Conservation (phyloP, 2,888 invertebrate species). For the Loripinus fragilis region DNA sequence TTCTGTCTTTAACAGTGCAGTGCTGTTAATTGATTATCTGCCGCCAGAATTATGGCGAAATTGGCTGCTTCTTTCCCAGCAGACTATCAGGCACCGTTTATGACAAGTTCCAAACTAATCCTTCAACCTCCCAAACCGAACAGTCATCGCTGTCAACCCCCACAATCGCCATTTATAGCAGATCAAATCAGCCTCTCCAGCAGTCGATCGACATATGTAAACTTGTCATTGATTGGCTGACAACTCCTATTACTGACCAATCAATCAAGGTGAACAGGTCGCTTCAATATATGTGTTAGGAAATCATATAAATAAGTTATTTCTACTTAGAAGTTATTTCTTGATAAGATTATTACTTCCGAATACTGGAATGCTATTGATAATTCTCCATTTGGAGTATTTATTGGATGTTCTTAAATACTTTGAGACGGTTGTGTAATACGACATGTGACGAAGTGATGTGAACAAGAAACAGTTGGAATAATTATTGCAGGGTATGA, state of each 20-base stretch:
- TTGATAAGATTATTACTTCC: no score
- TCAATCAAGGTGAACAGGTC: conserved; percentile 20
- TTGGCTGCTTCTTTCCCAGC: background rate
- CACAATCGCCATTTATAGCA: background rate
- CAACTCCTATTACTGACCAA: conserved; percentile 11
- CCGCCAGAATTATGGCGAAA: background rate
- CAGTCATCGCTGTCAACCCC: background rate
- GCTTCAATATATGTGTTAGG: background rate
- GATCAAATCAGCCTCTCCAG: conserved; percentile 11
- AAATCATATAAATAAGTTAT: conserved; percentile 2
- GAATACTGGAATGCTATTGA: background rate
- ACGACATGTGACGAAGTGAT: background rate
- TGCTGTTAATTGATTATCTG: no score
- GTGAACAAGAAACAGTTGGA: background rate
- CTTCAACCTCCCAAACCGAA: background rate
- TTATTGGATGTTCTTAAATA: no score
- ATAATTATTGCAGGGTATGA: no score
- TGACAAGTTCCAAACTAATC: background rate
- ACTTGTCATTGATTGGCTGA: conserved; percentile 12
- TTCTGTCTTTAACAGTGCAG: no score
- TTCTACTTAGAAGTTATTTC: background rate
- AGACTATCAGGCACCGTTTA: background rate
- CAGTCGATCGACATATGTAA: conserved; percentile 7
- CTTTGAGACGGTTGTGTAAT: no score
- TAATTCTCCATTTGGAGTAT: background rate